phyloP scores from a whole-genome alignment of 2,113 vertebrate genomes.

The Zosterops hypoxanthus region DNA sequence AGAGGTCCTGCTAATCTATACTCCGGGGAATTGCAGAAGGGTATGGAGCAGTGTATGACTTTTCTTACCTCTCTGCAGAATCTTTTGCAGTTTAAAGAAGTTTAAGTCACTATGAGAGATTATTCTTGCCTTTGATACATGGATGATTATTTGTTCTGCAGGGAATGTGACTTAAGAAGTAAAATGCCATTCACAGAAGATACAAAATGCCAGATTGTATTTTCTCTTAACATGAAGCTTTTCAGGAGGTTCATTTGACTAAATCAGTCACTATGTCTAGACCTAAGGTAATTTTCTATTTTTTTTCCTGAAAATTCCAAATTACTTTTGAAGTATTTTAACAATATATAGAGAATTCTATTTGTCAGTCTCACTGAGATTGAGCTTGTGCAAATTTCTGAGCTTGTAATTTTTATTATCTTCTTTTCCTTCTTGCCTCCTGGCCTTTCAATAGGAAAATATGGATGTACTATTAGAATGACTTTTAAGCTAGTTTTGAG shows the following conservation, averaged over 20 bases:
- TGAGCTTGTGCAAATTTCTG: neutral
- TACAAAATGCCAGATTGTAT: neutral
- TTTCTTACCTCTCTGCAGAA: neutral
- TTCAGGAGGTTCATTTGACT: neutral
- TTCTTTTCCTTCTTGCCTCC: neutral
- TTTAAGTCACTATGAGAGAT: neutral
- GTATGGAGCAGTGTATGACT: neutral
- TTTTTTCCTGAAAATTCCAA: neutral
- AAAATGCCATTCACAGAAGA: neutral
- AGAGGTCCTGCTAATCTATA: neutral
- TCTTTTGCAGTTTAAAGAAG: neutral
- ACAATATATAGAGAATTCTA: neutral
- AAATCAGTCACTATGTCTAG: neutral
- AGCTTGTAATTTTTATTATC: neutral
- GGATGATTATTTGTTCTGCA: neutral
- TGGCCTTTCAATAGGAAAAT: neutral
- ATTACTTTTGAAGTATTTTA: neutral
- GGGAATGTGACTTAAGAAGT: neutral
- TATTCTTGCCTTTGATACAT: neutral
- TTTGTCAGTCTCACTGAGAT: neutral
- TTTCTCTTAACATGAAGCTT: neutral
- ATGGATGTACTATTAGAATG: neutral
- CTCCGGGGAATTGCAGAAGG: neutral
- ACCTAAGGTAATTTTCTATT: neutral
- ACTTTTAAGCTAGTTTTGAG: neutral